Evolutionary conservation across 2,797 vertebrate species (phyloP).

Genomic region (Helostoma temminkii): DNA sequence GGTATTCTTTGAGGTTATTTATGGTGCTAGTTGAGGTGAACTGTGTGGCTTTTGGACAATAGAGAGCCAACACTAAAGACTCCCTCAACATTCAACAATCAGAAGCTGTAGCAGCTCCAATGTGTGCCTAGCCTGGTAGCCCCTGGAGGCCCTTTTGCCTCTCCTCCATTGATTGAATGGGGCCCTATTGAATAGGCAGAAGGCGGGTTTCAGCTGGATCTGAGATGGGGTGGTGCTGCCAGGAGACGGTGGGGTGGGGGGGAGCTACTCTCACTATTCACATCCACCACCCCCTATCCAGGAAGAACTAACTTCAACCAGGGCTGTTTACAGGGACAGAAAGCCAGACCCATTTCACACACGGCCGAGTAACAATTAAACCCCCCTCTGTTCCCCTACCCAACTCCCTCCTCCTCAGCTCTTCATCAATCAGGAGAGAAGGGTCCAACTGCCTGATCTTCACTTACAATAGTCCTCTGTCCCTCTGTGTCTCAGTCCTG

Average conservation of each 20-base stretch:
- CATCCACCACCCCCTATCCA: slow-evolving; percentile 44
- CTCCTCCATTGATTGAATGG: slow-evolving; percentile 70
- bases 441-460: slow-evolving; percentile 80
- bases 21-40: slow-evolving; percentile 53
- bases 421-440: slow-evolving; percentile 79
- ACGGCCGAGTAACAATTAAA: slow-evolving; percentile 81
- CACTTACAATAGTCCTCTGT: slow-evolving; percentile 84
- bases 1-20: slow-evolving; percentile 48
- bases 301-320: slow-evolving; percentile 68
- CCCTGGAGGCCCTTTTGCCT: slow-evolving; percentile 70
- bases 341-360: slow-evolving; percentile 81
- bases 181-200: slow-evolving; percentile 74
- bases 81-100: slow-evolving; percentile 58
- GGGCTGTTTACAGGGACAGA: slow-evolving; percentile 80
- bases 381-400: slow-evolving; percentile 53
- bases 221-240: slow-evolving; percentile 59
- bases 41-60: slow-evolving; percentile 58
- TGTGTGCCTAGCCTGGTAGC: slow-evolving; percentile 66
- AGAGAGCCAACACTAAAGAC: slow-evolving; percentile 41
- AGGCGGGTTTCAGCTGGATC: slow-evolving; percentile 71
- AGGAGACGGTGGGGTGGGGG: slow-evolving; percentile 41
- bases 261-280: slow-evolving; percentile 63
- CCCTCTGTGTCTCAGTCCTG: slow-evolving; percentile 72
- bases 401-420: slow-evolving; percentile 58
- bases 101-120: slow-evolving; percentile 51